phyloP scores from a whole-genome alignment of 1,140 invertebrate species.

The Microplitis mediator region DNA sequence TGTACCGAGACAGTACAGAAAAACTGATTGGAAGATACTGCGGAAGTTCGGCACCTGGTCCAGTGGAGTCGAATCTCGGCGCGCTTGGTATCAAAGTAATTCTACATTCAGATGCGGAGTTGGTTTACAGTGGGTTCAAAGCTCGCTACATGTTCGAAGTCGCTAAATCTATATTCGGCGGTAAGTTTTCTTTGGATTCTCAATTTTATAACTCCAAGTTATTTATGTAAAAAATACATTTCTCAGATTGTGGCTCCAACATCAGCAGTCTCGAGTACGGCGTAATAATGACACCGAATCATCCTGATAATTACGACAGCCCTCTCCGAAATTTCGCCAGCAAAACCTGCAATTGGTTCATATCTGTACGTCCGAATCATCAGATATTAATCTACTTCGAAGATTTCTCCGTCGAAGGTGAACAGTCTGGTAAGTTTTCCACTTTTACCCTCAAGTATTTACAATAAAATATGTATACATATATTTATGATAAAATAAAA shows the following conservation, averaged over 20 bases:
- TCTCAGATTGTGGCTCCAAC: conserved; percentile 85
- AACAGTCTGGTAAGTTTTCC: conserved; percentile 73
- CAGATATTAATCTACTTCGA: conserved; percentile 87
- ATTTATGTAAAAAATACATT: conserved; percentile 19
- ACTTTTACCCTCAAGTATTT: not conserved
- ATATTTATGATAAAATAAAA: conserved; percentile 1
- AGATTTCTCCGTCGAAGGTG: conserved; percentile 86
- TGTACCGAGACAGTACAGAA: conserved; percentile 79
- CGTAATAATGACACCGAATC: conserved; percentile 83
- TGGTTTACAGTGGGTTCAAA: conserved; percentile 89
- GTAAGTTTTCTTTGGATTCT: conserved; percentile 48
- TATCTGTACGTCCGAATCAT: conserved; percentile 80
- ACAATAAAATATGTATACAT: not conserved
- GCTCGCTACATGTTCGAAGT: conserved; percentile 87
- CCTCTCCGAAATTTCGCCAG: conserved; percentile 75
- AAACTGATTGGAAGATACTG: conserved; percentile 87
- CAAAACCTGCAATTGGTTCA: conserved; percentile 91
- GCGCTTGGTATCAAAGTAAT: conserved; percentile 83
- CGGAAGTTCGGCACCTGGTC: conserved; percentile 82
- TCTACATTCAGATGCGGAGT: conserved; percentile 81
- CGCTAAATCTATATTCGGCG: conserved; percentile 84
- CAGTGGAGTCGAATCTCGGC: conserved; percentile 85
- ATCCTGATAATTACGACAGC: conserved; percentile 83
- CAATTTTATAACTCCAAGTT: not conserved
- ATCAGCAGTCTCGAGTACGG: conserved; percentile 84